Conservation (phyloP, 2,113 vertebrate genomes). For the Strigops habroptila region DNA sequence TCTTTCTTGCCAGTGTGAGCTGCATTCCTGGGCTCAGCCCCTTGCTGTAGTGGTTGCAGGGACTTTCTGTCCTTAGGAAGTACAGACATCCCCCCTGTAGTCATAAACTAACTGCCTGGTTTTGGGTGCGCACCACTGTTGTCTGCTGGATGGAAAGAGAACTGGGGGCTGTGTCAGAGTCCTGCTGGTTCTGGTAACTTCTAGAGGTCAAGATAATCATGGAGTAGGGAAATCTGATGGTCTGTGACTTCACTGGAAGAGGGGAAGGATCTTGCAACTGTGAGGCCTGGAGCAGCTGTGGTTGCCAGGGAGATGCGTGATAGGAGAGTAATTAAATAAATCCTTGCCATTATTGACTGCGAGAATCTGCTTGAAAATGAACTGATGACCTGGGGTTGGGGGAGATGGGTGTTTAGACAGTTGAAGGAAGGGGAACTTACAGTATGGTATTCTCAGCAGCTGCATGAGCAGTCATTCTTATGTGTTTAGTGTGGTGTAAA, state of each 20-base stretch:
- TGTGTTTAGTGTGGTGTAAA: not conserved
- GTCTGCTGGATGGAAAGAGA: not conserved
- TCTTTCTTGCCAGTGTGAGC: not conserved
- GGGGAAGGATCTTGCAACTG: not conserved
- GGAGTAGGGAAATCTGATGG: not conserved
- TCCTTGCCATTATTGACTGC: not conserved
- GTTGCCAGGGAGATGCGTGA: not conserved
- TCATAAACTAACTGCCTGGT: not conserved
- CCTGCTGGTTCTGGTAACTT: not conserved
- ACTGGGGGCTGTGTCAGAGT: not conserved
- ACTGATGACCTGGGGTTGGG: not conserved
- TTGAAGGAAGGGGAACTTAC: not conserved
- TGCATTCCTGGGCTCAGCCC: not conserved
- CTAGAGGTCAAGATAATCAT: fast-evolving
- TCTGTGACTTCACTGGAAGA: not conserved
- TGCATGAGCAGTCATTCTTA: not conserved
- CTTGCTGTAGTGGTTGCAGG: not conserved
- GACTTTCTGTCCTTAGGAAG: not conserved
- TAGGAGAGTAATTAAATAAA: not conserved
- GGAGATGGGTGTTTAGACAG: not conserved
- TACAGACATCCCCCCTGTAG: no score
- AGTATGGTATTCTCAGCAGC: fast-evolving
- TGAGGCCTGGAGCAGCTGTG: not conserved
- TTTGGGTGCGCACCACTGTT: not conserved
- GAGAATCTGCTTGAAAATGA: not conserved